A percentile compares a stretch with the other conserved stretches of the same genome.
These are phyloP conservation scores for Hormaphis cornu DNA, from an alignment of 1,140 invertebrate genomes.

Conservation along the genomic window DNA sequence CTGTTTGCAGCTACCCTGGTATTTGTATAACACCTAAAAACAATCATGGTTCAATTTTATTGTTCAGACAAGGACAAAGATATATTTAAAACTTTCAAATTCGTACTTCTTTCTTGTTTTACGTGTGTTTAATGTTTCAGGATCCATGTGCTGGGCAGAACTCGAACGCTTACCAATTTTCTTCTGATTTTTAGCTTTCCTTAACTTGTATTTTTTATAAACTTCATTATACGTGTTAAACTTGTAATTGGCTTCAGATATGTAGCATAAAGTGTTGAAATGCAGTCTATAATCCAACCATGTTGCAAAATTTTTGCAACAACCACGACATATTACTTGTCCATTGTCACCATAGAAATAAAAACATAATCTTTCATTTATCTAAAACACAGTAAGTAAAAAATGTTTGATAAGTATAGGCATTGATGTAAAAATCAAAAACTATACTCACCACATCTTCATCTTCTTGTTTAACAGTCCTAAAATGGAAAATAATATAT, in stretches of 20 bases:
- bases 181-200: constrained; percentile 14
- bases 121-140: constrained; percentile 16
- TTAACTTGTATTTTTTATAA: constrained; percentile 21
- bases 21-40: constrained; percentile 15
- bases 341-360: constrained; percentile 15
- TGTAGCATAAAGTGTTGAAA: neutral
- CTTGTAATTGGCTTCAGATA: neutral
- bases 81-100: neutral
- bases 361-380: constrained; percentile 3
- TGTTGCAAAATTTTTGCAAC: constrained; percentile 1
- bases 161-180: neutral
- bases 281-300: constrained; percentile 10
- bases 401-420: neutral
- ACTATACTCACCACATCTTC: neutral
- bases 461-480: neutral
- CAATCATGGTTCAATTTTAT: neutral
- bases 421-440: neutral
- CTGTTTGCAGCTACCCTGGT: neutral
- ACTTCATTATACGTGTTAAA: constrained; percentile 7
- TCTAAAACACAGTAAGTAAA: neutral
- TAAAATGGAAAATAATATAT: neutral
- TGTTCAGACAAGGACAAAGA: neutral
- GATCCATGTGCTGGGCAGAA: constrained; percentile 13
- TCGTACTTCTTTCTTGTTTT: constrained; percentile 24
- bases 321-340: constrained; percentile 21